Evolutionary conservation across 2,888 invertebrate genomes (phyloP).

Genomic region (Eupsilia transversa): DNA sequence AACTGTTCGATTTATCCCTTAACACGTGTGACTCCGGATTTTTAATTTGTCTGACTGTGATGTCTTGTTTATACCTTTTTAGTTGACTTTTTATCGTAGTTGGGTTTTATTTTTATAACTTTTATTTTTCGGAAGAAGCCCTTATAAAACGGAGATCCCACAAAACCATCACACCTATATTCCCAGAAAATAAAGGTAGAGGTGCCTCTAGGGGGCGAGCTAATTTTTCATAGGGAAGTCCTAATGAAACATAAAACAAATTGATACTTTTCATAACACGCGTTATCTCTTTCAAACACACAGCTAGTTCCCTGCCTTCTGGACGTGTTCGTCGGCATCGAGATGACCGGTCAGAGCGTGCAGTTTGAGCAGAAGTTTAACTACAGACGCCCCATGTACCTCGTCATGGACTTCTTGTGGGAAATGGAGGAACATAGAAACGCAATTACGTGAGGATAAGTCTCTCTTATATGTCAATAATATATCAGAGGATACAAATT

Average conservation of each 20-base stretch:
- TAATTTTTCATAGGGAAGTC: not conserved
- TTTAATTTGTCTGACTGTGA: too few species aligned
- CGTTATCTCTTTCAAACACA: constrained; percentile 24
- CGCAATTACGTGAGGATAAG: constrained; percentile 92
- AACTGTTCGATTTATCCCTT: too few species aligned
- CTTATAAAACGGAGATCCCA: not conserved
- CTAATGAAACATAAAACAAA: not conserved
- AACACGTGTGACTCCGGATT: too few species aligned
- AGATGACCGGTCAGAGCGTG: constrained; percentile 98
- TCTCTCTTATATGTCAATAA: not conserved
- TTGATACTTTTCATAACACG: not conserved
- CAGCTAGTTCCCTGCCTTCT: constrained; percentile 95
- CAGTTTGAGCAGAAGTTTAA: constrained; percentile 99
- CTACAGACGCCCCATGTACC: constrained; percentile 98
- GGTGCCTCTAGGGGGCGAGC: not conserved
- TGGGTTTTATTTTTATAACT: too few species aligned
- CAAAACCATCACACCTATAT: not conserved
- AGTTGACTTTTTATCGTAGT: too few species aligned
- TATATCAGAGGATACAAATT: not conserved
- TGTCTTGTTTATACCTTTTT: too few species aligned
- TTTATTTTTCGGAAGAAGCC: too few species aligned
- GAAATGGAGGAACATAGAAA: constrained; percentile 94
- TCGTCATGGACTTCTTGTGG: constrained; percentile 98
- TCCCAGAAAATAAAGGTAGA: not conserved
- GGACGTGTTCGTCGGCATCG: constrained; percentile 98